Evolutionary conservation across 2,797 vertebrate genomes (phyloP), one percentile per base, ranked within the genome.

Genomic region (Poecilia wingei): DNA sequence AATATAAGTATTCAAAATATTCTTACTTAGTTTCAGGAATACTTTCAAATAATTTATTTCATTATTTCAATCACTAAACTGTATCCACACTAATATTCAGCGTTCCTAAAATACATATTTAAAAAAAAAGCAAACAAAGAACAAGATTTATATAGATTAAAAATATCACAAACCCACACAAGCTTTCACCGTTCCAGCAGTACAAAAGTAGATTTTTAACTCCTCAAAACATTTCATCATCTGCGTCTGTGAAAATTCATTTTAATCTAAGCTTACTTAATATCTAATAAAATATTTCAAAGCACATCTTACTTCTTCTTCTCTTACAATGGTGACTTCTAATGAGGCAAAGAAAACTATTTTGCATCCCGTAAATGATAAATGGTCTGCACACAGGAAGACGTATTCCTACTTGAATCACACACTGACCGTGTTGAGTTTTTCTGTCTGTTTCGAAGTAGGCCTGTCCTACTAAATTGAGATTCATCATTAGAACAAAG

Each of bases 401-500:
- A 68, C 1, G 12, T 68, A 68, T 5, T 22, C 4, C 61, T 7
- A 13, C 39, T 68, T 68, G 36, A 39, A 39, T 41, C 36, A 6
- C 20, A 68, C 39, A 25, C 22, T 0, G 3, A 25, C 18, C 13
- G 12, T 68, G 33, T 39, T 33, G 31, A 39, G 61, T 36, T 64
- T 68, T 68, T 41, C 20, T 22, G 64, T 68, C 8, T 6, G 20
- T 68, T 41, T 41, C 4, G 4, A 68, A 41, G 64, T 39, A 66
- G 18, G 33, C 33, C 61, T 36, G 33, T 66, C 46, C 83, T 70
- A 25, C 85, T 86, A 89, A 73, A 90, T 69, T 77, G 86, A 83
- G 84, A 86, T 92, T 88, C 87, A 85, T 89, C 82, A 84, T 76
- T 72, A 91, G 92, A 91, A 91, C 87, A 92, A 90, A 88, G 84